These are phyloP conservation scores for Hydrocynus forskahlii DNA, from an alignment of 2,797 vertebrate species.

Conservation along the genomic window DNA sequence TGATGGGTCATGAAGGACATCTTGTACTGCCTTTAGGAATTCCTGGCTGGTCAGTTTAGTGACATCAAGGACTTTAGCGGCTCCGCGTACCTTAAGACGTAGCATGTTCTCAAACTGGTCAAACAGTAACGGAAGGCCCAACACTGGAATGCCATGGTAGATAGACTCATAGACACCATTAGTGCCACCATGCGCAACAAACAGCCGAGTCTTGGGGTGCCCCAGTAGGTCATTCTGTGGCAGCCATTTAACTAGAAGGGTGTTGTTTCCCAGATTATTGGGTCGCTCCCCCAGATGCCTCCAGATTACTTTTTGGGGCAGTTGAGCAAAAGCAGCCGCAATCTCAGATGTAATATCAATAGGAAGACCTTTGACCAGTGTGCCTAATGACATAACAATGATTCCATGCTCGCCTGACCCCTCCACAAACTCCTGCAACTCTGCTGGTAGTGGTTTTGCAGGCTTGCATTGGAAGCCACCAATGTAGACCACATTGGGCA, in stretches of 20 bases:
- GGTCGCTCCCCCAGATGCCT: conserved; percentile 70
- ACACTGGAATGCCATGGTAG: conserved; percentile 74
- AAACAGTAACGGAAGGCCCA: conserved; percentile 75
- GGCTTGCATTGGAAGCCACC: conserved; percentile 80
- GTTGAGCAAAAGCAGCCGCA: conserved; percentile 72
- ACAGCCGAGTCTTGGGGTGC: conserved; percentile 74
- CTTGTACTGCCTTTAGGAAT: conserved; percentile 66
- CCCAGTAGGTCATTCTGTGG: conserved; percentile 79
- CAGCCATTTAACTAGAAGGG: conserved; percentile 73
- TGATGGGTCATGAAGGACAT: conserved; percentile 69
- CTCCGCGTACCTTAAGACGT: conserved; percentile 69
- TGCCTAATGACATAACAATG: conserved; percentile 81
- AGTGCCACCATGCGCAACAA: conserved; percentile 74
- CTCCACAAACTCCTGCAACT: conserved; percentile 76
- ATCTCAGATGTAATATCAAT: conserved; percentile 74
- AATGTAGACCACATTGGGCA: conserved; percentile 80
- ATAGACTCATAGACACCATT: conserved; percentile 78
- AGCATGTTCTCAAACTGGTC: conserved; percentile 79
- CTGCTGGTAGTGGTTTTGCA: conserved; percentile 64
- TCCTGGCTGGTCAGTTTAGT: conserved; percentile 61
- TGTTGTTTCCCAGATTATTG: conserved; percentile 74
- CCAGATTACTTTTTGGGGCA: conserved; percentile 81
- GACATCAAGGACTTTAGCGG: conserved; percentile 66
- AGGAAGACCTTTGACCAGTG: conserved; percentile 68
- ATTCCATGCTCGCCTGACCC: conserved; percentile 78